Evolutionary conservation across 2,888 invertebrate species (phyloP), one percentile per base, ranked within the genome.

Genomic region (Drepanosiphum platanoidis): DNA sequence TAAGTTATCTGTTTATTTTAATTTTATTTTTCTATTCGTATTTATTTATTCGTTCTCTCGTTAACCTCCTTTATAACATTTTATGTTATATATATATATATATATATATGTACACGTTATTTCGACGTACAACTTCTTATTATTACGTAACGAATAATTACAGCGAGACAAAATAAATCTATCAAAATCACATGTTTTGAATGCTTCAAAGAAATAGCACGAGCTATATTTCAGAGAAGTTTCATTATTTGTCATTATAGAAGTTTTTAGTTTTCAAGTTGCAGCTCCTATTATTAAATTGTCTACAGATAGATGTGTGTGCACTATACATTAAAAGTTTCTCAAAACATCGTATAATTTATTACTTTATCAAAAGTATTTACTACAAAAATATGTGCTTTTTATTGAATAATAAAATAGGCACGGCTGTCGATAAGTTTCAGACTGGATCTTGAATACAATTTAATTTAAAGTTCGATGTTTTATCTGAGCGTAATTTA

Each of bases 241-340:
- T 52, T 52, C 52, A n/a, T 52, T 5, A 27, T 27, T 8, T 61
- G n/a, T n/a, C 8, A n/a, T 1, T 61, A 61, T 61, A 27, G 22
- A 61, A 61, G 61, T 61, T 61, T 61, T 61, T 61, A n/a, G 61
- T 61, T 61, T 61, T 27, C 61, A 61, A 61, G 61, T 61, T 22
- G 22, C 22, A 61, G 7, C 22, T 61, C 27, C 27, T 61, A 61
- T 61, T 61, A n/a, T 61, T 22, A 61, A 61, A 61, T 22, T 27
- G 22, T 27, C 61, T 61, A 22, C 27, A 27, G 22, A 61, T 27
- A 61, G n/a, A 8, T 22, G 5, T n/a, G n/a, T 9, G 27, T 61
- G 61, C 61, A 61, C 61, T 61, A 52, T 52, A 61, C 61, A 61
- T 61, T 61, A 61, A 61, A 61, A 61, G n/a, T 61, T 61, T 27